A percentile compares a stretch with the other conserved stretches of the same genome.
Conservation (phyloP, 2,888 invertebrate genomes). For the Cataglyphis rosenhaueri region DNA sequence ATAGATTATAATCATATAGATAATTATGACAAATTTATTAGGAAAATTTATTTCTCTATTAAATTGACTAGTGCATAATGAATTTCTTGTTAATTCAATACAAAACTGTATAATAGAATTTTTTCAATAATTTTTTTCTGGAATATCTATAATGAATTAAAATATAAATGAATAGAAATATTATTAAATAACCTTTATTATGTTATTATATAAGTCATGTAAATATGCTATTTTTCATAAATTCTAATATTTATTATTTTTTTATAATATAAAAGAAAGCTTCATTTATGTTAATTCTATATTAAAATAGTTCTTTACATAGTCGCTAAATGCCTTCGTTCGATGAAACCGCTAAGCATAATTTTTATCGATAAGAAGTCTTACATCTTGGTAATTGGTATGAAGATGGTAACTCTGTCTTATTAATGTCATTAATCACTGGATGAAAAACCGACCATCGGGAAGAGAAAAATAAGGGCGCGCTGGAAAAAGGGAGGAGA, state of each 20-base stretch:
- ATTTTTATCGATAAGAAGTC: conserved; percentile 32
- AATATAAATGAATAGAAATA: not conserved
- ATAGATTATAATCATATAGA: not conserved
- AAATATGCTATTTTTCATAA: not conserved
- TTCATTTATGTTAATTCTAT: not conserved
- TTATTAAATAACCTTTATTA: not conserved
- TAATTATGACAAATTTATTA: not conserved
- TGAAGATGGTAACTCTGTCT: conserved; percentile 65
- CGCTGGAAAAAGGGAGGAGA: conserved; percentile 46
- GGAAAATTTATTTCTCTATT: not conserved
- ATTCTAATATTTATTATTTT: not conserved
- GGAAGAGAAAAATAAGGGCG: conserved; percentile 54
- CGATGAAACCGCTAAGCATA: not conserved
- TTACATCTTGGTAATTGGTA: conserved; percentile 37
- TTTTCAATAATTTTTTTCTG: not conserved
- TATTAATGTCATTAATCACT: conserved; percentile 81
- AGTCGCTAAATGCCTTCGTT: not conserved
- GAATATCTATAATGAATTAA: not conserved
- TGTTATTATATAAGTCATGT: not conserved
- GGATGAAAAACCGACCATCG: conserved; percentile 49
- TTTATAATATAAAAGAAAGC: not conserved
- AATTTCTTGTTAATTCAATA: not conserved
- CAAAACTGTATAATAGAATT: not conserved
- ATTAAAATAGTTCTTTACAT: not conserved
- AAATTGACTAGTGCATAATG: not conserved